Base-by-base conservation (phyloP, 1,140 invertebrate species). In the Philotrypesis tridentata region DNA sequence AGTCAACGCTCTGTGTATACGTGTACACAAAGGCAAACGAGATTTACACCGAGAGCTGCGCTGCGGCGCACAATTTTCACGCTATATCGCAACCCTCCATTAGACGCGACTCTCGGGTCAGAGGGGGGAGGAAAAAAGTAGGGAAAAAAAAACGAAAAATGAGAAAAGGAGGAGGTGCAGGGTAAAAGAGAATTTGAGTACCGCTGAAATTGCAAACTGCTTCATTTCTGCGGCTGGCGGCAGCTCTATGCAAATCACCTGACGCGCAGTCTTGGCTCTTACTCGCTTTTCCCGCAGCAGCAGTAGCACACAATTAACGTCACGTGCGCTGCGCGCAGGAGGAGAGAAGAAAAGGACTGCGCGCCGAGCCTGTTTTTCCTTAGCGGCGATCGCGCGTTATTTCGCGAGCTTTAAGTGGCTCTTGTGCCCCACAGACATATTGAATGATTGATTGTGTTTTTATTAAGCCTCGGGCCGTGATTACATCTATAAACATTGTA, bases 281-380 rank as follows among this genome's bases (percentile, higher is more conserved):
- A 31, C 11, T 48, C 17, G n/a, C n/a, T n/a, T 8, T n/a, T n/a
- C 21, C 48, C 21, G 2, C 21, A 6, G 21, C 21, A 55, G 1
- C 48, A 6, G 48, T n/a, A n/a, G 68, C 33, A 71, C 7, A 75
- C 73, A 75, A 75, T 75, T 33, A 70, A 60, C 65, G 67, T 79
- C 77, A 55, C 67, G 65, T n/a, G 65, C 21, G 6, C 17, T 14
- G 4, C 5, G 21, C 17, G 12, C 8, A 6, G n/a, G n/a, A n/a
- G n/a, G n/a, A n/a, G n/a, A n/a, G n/a, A n/a, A n/a, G 48, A 14
- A 31, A 71, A 71, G 55, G 21, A 31, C 68, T 40, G 21, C 68
- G n/a, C n/a, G n/a, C 14, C 3, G 43, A 60, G 43, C 12, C 60
- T 73, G n/a, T n/a, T 21, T 71, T 68, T 73, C 27, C 63, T 29